These are phyloP conservation scores for Gila orcuttii DNA, from an alignment of 2,113 vertebrate genomes.

Conservation along the genomic window DNA sequence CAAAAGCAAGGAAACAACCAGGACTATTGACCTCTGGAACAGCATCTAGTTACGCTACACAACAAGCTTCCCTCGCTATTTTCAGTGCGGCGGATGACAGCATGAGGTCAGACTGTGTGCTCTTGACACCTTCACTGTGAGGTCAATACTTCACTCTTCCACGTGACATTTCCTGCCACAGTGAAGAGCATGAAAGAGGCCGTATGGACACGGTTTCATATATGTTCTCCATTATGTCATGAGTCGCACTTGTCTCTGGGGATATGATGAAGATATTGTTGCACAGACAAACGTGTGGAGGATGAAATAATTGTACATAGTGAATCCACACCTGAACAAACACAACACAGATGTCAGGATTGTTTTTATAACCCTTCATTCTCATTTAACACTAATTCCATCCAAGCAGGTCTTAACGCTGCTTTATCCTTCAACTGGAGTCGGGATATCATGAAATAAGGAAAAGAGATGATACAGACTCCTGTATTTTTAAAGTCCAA, in stretches of 20 bases:
- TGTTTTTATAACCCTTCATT: neutral
- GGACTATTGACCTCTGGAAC: conserved; percentile 38
- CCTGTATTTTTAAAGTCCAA: neutral
- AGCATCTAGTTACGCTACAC: conserved; percentile 40
- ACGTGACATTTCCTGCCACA: neutral
- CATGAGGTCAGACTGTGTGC: conserved; percentile 20
- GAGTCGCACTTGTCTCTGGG: neutral
- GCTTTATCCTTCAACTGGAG: conserved; percentile 10
- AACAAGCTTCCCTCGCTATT: conserved; percentile 26
- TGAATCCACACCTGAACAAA: conserved; percentile 1
- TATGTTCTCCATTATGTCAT: neutral
- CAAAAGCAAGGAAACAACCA: conserved; percentile 36
- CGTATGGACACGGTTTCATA: neutral
- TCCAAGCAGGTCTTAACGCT: neutral
- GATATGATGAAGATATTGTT: neutral
- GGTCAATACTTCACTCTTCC: conserved; percentile 6
- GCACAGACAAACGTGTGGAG: neutral
- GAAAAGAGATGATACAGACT: neutral
- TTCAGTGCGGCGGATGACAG: conserved; percentile 29
- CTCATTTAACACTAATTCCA: neutral
- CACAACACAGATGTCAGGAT: conserved; percentile 6
- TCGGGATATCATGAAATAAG: neutral
- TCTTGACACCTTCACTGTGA: conserved; percentile 25
- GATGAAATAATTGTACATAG: neutral
- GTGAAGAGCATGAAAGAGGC: neutral